Evolutionary conservation across 2,888 invertebrate genomes (phyloP), one percentile per base, ranked within the genome.

Genomic region (Acronicta alni): DNA sequence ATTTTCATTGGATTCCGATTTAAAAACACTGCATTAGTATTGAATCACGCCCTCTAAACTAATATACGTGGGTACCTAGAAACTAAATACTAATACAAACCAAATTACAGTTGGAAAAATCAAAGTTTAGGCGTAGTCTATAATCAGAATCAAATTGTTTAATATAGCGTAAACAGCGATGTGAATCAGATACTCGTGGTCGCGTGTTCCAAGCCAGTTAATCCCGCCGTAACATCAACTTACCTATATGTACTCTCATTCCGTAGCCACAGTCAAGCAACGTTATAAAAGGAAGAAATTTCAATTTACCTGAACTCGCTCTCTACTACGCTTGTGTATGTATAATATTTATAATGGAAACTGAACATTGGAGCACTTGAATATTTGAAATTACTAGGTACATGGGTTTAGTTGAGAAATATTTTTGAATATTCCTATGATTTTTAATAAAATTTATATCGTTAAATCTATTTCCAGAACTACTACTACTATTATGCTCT

Each of bases 141-240:
- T 90, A 90, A 91, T 91, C 89, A 91, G 86, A 88, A 90, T 87
- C 83, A 89, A 90, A 92, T 89, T 89, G 92, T 91, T 89, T 91
- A 90, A 91, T 92, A 90, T 83, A 85, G 87, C 91, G 87, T 91
- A 89, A 90, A 92, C 89, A 88, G 88, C 89, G 91, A 91, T 90
- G 86, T 76, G 85, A 85, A 85, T 82, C 85, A 88, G 91, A 91
- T 91, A 91, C 87, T 77, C 76, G 63, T 66, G 82, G 75, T 92
- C 84, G 92, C 92, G 91, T 92, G 92, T 71, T 77, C 71, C 67
- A 75, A 49, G 79, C 79, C 89, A 88, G 90, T 92, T 92, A 91
- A 91, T 91, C 89, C 90, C 77, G 52, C 57, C 52, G 65, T 71
- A 58, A 58, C 70, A 55, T 66, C 67, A 64, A 72, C 75, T 72